Percentiles rank a stretch among this genome's conserved stretches.
phyloP scores from a whole-genome alignment of 2,888 invertebrate genomes.

The Ophraella communa region DNA sequence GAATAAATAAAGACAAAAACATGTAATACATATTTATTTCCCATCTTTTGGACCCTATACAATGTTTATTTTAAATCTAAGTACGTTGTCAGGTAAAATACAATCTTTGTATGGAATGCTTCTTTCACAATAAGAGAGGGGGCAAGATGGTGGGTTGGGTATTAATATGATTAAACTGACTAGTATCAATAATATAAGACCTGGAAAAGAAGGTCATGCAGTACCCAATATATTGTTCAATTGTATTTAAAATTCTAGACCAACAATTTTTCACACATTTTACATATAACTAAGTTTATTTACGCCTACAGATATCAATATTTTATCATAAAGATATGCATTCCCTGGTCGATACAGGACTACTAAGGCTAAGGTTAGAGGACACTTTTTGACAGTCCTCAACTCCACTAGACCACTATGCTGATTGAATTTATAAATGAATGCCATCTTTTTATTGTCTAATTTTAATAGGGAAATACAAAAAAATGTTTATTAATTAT shows the following conservation, averaged over 20 bases:
- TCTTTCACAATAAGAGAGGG: constrained; percentile 57
- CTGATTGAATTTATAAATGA: not conserved
- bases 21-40: constrained; percentile 70
- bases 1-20: constrained; percentile 21
- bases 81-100: constrained; percentile 65
- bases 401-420: constrained; percentile 38
- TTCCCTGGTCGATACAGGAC: constrained; percentile 58
- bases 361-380: constrained; percentile 58
- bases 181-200: constrained; percentile 59
- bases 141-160: constrained; percentile 61
- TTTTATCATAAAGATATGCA: constrained; percentile 59
- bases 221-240: constrained; percentile 44
- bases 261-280: constrained; percentile 58
- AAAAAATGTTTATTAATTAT: no score
- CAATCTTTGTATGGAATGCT: constrained; percentile 63
- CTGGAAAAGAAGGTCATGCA: constrained; percentile 25
- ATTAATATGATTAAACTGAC: constrained; percentile 59
- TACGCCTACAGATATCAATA: constrained; percentile 55
- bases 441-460: not conserved
- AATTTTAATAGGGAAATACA: not conserved
- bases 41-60: constrained; percentile 78
- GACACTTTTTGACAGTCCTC: constrained; percentile 39
- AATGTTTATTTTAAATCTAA: constrained; percentile 67
- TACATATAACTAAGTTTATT: constrained; percentile 58
- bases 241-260: constrained; percentile 58